Conservation (phyloP, 2,888 invertebrate genomes). For the Drosophila villosipedis region DNA sequence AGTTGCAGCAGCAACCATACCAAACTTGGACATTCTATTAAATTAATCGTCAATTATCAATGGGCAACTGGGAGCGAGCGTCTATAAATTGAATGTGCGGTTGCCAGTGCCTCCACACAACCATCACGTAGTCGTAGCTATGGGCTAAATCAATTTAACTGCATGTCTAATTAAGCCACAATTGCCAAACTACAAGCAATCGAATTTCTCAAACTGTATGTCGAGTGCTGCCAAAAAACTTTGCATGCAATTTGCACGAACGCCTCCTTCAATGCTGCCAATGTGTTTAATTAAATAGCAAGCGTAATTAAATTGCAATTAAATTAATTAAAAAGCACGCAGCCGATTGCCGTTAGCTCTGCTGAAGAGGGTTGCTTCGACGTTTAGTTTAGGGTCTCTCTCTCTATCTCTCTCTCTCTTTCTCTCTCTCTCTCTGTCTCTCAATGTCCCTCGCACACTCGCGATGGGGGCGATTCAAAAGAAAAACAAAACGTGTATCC, state of each 20-base stretch:
- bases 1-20: slow-evolving; percentile 62
- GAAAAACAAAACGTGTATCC: slow-evolving; percentile 61
- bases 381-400: slow-evolving; percentile 68
- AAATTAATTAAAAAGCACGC: slow-evolving; percentile 83
- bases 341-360: slow-evolving; percentile 42
- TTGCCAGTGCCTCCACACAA: background rate
- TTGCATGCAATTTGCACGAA: slow-evolving; percentile 74
- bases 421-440: background rate
- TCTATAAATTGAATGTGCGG: slow-evolving; percentile 43
- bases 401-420: background rate
- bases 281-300: slow-evolving; percentile 83
- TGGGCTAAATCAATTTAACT: slow-evolving; percentile 67
- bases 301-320: slow-evolving; percentile 83
- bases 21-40: slow-evolving; percentile 82
- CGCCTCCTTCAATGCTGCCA: slow-evolving; percentile 60
- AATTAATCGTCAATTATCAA: slow-evolving; percentile 81
- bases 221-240: slow-evolving; percentile 44
- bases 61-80: slow-evolving; percentile 40
- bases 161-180: slow-evolving; percentile 74
- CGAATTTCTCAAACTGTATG: slow-evolving; percentile 13
- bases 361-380: slow-evolving; percentile 59
- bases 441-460: background rate
- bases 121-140: slow-evolving; percentile 23
- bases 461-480: slow-evolving; percentile 39
- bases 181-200: slow-evolving; percentile 62